Evolutionary conservation across 2,797 vertebrate genomes (phyloP).

Genomic region (Hephaestus fuliginosus): DNA sequence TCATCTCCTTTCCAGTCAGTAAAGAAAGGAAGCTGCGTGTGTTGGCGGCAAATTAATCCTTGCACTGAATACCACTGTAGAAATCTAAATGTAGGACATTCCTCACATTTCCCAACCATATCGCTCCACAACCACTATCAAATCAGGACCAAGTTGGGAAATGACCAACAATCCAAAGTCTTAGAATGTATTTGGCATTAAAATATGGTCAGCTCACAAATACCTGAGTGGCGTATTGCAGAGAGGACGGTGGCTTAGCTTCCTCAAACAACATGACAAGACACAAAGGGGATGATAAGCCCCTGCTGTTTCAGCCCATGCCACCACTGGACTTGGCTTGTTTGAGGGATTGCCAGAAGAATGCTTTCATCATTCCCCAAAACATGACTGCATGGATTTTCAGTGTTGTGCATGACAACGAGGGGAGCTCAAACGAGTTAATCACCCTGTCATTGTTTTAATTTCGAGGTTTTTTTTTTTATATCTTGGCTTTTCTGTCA

Average conservation of each 20-base stretch:
- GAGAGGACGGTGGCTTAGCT: slow-evolving; percentile 75
- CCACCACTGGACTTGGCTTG: slow-evolving; percentile 77
- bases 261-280: slow-evolving; percentile 77
- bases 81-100: slow-evolving; percentile 71
- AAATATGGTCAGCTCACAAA: slow-evolving; percentile 70
- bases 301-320: slow-evolving; percentile 77
- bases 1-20: slow-evolving; percentile 28
- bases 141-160: slow-evolving; percentile 63
- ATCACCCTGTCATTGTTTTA: slow-evolving; percentile 64
- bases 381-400: slow-evolving; percentile 75
- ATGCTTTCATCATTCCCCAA: slow-evolving; percentile 87
- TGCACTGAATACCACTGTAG: slow-evolving; percentile 33
- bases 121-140: slow-evolving; percentile 51
- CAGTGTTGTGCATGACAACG: slow-evolving; percentile 54
- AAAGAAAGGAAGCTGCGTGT: slow-evolving; percentile 42
- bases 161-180: slow-evolving; percentile 68
- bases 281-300: slow-evolving; percentile 81
- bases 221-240: slow-evolving; percentile 74
- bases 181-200: slow-evolving; percentile 68
- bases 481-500: not conserved
- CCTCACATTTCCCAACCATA: slow-evolving; percentile 57
- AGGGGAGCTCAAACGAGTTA: slow-evolving; percentile 60
- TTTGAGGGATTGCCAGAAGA: slow-evolving; percentile 84
- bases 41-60: slow-evolving; percentile 48
- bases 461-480: slow-evolving; percentile 48